These are phyloP conservation scores for Drosophila prolongata DNA, from an alignment of 2,888 invertebrate genomes.

Conservation along the genomic window DNA sequence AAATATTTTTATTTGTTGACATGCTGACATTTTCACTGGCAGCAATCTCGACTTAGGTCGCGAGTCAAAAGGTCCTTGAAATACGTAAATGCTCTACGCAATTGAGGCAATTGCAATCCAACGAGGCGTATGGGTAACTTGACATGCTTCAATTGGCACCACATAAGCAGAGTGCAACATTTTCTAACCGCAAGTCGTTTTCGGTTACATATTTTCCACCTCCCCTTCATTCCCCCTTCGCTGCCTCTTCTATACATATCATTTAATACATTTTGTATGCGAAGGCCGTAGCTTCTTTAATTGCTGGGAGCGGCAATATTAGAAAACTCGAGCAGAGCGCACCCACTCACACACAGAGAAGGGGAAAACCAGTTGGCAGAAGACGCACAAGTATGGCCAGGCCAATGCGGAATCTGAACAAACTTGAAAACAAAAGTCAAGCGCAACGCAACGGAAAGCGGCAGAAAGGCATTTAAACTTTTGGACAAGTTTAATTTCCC, in stretches of 20 bases:
- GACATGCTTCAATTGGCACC: constrained; percentile 58
- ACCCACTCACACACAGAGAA: not conserved
- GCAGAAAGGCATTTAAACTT: constrained; percentile 78
- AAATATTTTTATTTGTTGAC: not conserved
- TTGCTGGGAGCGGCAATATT: constrained; percentile 11
- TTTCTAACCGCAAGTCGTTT: constrained; percentile 13
- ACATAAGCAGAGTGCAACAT: constrained; percentile 32
- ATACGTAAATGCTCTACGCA: constrained; percentile 4
- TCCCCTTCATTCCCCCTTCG: not conserved
- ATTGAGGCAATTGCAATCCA: constrained; percentile 21
- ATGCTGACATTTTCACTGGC: not conserved
- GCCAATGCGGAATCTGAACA: constrained; percentile 33
- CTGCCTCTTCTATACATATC: constrained; percentile 5
- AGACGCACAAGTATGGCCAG: constrained; percentile 9
- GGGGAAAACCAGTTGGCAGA: not conserved
- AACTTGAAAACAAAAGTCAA: constrained; percentile 72
- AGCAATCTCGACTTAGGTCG: constrained; percentile 5
- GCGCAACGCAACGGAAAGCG: constrained; percentile 59
- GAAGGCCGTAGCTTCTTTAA: constrained; percentile 21
- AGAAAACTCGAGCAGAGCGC: constrained; percentile 8
- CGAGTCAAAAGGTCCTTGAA: constrained; percentile 5
- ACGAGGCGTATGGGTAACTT: constrained; percentile 55
- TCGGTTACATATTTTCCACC: constrained; percentile 2
- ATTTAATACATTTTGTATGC: constrained; percentile 17
- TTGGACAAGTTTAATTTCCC: constrained; percentile 78